Conservation (phyloP, 64 coral and sea anemone genomes). For the Orbicella faveolata region DNA sequence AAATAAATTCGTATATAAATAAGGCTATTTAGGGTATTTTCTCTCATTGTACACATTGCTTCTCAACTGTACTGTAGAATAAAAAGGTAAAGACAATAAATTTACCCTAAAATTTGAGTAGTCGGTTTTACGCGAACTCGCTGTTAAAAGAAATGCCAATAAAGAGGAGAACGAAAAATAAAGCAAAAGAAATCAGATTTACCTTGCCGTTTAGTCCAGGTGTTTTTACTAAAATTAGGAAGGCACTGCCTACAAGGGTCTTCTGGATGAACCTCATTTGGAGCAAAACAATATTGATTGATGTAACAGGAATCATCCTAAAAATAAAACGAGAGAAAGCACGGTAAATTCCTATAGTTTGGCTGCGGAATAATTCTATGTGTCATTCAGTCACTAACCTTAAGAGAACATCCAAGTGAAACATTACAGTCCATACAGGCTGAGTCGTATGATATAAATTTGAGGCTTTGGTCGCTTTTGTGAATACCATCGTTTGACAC, state of each 20-base stretch:
- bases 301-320: not conserved
- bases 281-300: not conserved
- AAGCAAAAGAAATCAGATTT: not conserved
- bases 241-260: not conserved
- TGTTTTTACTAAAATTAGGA: not conserved
- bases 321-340: not conserved
- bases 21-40: too few species aligned
- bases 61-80: too few species aligned
- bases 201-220: conserved; percentile 15
- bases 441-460: conserved; percentile 54
- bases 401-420: conserved; percentile 25
- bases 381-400: not conserved
- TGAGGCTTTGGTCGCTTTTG: conserved; percentile 25
- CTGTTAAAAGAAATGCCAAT: too few species aligned
- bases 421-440: conserved; percentile 45
- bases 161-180: too few species aligned
- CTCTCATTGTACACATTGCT: too few species aligned
- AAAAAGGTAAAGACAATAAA: too few species aligned
- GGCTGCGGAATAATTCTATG: not conserved
- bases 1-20: too few species aligned
- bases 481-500: conserved; percentile 51
- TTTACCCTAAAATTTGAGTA: too few species aligned
- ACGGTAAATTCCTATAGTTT: too few species aligned
- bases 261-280: not conserved
- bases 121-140: too few species aligned